phyloP scores from a whole-genome alignment of 1,140 invertebrate genomes.

The Mycetomoellerius zeteki region DNA sequence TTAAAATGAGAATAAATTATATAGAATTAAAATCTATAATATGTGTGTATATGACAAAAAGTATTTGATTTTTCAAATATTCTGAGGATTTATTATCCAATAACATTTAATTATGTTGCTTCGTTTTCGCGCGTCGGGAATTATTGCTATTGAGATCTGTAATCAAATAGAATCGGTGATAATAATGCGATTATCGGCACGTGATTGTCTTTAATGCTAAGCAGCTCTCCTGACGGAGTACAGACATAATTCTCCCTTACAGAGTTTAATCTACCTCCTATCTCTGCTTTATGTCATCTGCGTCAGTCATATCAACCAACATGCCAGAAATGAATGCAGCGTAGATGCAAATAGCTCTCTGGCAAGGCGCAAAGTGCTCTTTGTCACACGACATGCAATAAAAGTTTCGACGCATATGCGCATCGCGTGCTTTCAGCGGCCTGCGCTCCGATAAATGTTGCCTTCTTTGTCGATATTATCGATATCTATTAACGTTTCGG shows the following conservation, averaged over 20 bases:
- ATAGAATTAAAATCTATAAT: not conserved
- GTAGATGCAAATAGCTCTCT: constrained; percentile 72
- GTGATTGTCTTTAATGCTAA: constrained; percentile 32
- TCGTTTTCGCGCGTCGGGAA: not conserved
- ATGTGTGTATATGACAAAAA: not conserved
- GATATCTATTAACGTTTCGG: constrained; percentile 39
- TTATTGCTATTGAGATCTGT: not conserved
- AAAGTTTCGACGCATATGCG: constrained; percentile 67
- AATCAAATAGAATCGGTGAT: not conserved
- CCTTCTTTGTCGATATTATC: constrained; percentile 45
- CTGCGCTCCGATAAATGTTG: not conserved
- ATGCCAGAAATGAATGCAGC: constrained; percentile 69
- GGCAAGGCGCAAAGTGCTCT: constrained; percentile 75
- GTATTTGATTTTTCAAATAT: not conserved
- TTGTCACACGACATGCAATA: constrained; percentile 76
- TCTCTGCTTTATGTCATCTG: constrained; percentile 48
- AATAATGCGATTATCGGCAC: constrained; percentile 27
- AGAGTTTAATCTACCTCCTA: constrained; percentile 50
- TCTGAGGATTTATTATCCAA: not conserved
- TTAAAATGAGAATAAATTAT: constrained; percentile 30
- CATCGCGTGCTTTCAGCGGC: constrained; percentile 48
- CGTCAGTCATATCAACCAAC: constrained; percentile 56
- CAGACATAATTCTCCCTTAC: not conserved
- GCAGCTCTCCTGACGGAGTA: constrained; percentile 12
- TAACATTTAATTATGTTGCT: not conserved